Base-by-base conservation (phyloP, 1,140 invertebrate genomes). In the Macrocentrus cingulum region DNA sequence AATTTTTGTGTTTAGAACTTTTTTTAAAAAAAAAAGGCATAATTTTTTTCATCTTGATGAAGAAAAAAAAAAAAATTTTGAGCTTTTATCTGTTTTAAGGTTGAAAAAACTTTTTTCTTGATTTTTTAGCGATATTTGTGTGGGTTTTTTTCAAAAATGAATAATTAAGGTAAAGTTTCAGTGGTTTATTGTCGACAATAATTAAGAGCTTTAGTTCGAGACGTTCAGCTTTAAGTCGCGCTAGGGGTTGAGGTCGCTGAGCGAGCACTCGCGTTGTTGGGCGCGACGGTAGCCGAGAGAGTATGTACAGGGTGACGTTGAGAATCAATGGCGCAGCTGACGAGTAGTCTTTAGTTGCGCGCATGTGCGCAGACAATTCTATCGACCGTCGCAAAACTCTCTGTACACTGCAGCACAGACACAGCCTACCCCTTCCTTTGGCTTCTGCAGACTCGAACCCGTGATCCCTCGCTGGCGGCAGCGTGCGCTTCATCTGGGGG, bases 311-410 rank as follows among this genome's bases (percentile, higher is more conserved):
- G 36, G 56, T 9, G 22, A 49, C 25, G 16, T 49, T n/a, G n/a
- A 34, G 61, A 63, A 63, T 63, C 61, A 63, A 75, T 76, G 75
- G 68, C 76, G 77, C 77, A 79, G 77, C 77, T 79, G 77, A 78
- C 74, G 67, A 51, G 57, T n/a, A n/a, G n/a, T 29, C 29, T 56
- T 36, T 65, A 60, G 19, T 65, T 62, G 57, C 67, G 74, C 75
- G 75, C 75, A 68, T 70, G 72, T 69, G 72, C 74, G 70, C 75
- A 77, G 75, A 76, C 75, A 62, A 73, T 74, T 73, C 70, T 77
- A 76, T 77, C 75, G 75, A 77, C 71, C 74, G 72, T 67, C 62
- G 57, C 29, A 5, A 19, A 9, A 15, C n/a, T 13, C 13, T 18
- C 25, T 29, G 25, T 29, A 29, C n/a, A n/a, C 64, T 74, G 70